phyloP scores from a whole-genome alignment of 2,113 vertebrate genomes.

The Perca schrenkii region DNA sequence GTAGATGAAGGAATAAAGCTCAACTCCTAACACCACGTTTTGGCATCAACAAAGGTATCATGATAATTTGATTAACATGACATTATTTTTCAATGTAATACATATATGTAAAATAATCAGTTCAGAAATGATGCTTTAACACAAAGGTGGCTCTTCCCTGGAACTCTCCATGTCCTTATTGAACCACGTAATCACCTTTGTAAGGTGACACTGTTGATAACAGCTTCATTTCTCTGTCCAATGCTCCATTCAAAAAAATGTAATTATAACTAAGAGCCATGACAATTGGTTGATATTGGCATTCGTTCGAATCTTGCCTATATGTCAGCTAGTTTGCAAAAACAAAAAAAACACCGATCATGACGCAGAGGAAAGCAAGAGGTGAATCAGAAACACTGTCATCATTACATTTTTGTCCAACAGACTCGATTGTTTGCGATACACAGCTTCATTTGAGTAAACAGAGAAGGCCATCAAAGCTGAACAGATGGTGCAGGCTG shows the following conservation, averaged over 20 bases:
- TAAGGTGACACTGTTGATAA: not conserved
- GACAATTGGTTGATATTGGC: not conserved
- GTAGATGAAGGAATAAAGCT: not conserved
- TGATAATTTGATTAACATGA: not conserved
- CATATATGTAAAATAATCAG: too few species aligned
- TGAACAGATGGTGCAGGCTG: slow-evolving; percentile 29
- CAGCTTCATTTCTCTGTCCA: not conserved
- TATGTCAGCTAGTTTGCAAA: not conserved
- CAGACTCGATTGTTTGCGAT: not conserved
- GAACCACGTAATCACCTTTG: not conserved
- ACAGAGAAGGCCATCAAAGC: not conserved
- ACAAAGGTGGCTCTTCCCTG: too few species aligned
- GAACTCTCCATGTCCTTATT: not conserved
- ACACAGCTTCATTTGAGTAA: not conserved
- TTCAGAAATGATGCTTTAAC: not conserved
- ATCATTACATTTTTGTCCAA: not conserved
- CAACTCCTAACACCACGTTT: not conserved
- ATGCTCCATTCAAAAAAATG: not conserved
- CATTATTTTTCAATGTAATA: not conserved
- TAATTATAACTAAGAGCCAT: not conserved
- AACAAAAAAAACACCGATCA: not conserved
- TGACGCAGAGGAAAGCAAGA: not conserved
- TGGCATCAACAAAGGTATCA: not conserved
- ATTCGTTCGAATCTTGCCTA: not conserved
- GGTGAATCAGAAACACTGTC: not conserved